Percentiles rank a stretch among this genome's conserved stretches.
These are phyloP conservation scores for Microcebus griseorufus DNA, from an alignment of 2,113 vertebrate genomes.

Conservation along the genomic window DNA sequence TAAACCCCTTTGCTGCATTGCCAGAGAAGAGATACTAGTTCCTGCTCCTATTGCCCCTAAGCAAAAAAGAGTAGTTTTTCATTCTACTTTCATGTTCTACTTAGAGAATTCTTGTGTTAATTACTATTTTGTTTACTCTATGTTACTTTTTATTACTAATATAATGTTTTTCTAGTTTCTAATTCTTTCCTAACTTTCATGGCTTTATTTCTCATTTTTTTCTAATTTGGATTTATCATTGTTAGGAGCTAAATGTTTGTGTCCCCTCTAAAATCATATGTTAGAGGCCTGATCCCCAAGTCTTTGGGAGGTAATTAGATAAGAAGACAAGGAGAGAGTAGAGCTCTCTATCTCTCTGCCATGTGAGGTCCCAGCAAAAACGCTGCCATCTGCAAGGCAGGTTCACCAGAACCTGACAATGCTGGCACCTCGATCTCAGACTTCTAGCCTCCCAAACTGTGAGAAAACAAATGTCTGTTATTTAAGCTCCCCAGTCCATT, in stretches of 20 bases:
- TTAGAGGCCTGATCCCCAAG: neutral
- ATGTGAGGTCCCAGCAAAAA: neutral
- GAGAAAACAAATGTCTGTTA: too few species aligned
- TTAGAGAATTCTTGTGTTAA: neutral
- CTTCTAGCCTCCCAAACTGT: too few species aligned
- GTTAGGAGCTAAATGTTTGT: neutral
- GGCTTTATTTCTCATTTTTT: neutral
- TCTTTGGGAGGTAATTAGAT: neutral
- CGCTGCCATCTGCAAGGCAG: neutral
- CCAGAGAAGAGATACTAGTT: too few species aligned
- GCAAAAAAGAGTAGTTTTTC: too few species aligned
- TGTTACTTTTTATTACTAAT: neutral
- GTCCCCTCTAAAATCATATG: neutral
- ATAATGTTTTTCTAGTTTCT: neutral
- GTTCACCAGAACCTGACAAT: too few species aligned
- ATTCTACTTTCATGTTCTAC: neutral
- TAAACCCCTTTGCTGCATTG: too few species aligned
- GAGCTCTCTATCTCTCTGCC: neutral
- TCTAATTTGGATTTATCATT: neutral
- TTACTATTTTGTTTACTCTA: neutral
- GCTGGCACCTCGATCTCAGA: too few species aligned
- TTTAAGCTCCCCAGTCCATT: too few species aligned
- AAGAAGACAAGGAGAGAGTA: neutral
- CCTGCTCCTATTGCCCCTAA: too few species aligned
- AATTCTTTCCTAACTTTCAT: neutral